Conservation (phyloP, 2,797 vertebrate species). For the Heliangelus exortis region DNA sequence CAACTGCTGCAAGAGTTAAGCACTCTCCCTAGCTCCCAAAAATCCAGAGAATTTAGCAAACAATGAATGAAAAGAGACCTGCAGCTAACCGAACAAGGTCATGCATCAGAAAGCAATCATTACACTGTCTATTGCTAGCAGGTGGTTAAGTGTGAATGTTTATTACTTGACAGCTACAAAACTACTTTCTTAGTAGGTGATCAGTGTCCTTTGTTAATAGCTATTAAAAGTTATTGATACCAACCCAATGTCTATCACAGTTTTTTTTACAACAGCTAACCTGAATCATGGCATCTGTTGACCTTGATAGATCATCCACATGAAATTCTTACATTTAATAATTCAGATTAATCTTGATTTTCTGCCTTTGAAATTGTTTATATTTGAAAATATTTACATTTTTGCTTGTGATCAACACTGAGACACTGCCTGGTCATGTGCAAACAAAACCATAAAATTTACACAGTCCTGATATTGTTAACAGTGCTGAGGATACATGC, state of each 20-base stretch:
- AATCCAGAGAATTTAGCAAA: background rate
- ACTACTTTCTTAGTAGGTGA: background rate
- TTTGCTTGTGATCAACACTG: background rate
- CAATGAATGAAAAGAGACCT: conserved; percentile 11
- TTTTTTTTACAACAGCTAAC: background rate
- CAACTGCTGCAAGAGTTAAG: background rate
- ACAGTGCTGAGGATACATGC: background rate
- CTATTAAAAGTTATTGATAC: background rate
- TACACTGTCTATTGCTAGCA: background rate
- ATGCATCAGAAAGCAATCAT: conserved; percentile 17
- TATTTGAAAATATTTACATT: background rate
- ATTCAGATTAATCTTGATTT: background rate
- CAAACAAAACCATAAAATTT: background rate
- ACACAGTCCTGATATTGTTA: background rate
- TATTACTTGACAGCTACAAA: background rate
- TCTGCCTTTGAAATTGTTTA: background rate
- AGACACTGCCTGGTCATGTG: background rate
- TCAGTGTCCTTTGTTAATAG: background rate
- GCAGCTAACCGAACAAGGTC: conserved; percentile 8
- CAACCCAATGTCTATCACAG: background rate
- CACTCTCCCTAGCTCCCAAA: background rate
- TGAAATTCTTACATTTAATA: background rate
- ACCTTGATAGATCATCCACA: background rate
- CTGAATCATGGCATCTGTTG: background rate
- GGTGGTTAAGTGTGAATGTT: conserved; percentile 14